A percentile compares a stretch with the other conserved stretches of the same genome.
Evolutionary conservation across 2,888 invertebrate species (phyloP).

Genomic region (Germaria angustata): DNA sequence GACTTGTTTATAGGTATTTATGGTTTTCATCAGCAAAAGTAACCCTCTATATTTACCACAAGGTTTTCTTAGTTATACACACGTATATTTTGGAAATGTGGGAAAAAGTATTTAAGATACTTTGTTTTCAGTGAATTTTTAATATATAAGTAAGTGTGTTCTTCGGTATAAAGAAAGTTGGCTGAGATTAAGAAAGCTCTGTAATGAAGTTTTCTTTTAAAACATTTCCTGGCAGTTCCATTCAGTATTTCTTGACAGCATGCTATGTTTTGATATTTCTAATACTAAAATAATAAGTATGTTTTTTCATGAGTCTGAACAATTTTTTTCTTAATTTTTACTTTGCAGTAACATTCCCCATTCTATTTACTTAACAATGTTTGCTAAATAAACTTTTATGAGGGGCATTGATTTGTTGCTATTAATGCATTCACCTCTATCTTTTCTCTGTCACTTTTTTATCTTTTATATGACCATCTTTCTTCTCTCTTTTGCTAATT

Average conservation of each 20-base stretch:
- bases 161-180: not conserved
- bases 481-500: not conserved
- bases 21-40: slow-evolving; percentile 17
- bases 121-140: not conserved
- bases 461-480: not conserved
- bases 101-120: not conserved
- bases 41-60: not conserved
- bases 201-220: too few relatives aligned
- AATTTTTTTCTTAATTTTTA: not conserved
- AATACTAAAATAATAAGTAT: not conserved
- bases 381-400: slow-evolving; percentile 37
- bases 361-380: slow-evolving; percentile 22
- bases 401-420: slow-evolving; percentile 50
- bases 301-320: not conserved
- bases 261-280: not conserved
- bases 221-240: not conserved
- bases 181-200: not conserved
- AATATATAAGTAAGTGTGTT: not conserved
- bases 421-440: slow-evolving; percentile 50
- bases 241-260: not conserved
- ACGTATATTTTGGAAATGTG: not conserved
- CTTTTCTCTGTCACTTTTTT: slow-evolving; percentile 3
- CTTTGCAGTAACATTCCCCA: not conserved
- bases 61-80: not conserved
- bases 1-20: not conserved